Evolutionary conservation across 1,140 invertebrate genomes (phyloP).

Genomic region (Schlechtendalia chinensis): DNA sequence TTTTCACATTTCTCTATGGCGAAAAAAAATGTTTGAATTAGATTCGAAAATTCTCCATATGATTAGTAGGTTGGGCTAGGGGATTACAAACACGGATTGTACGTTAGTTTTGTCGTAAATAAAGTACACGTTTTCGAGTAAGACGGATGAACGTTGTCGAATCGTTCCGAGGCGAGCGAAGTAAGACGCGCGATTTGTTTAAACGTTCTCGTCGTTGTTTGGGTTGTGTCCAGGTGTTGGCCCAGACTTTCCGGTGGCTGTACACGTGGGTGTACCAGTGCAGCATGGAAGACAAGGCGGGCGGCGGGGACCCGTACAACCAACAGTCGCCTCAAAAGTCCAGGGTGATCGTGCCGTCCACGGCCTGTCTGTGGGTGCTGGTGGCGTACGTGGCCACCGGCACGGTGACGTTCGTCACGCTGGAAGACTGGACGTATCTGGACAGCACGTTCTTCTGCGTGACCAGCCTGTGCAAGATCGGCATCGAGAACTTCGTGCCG

Average conservation of each 20-base stretch:
- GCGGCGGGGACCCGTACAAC: conserved; percentile 55
- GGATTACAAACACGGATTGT: too few relatives aligned
- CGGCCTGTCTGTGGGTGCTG: conserved; percentile 91
- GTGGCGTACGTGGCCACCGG: conserved; percentile 86
- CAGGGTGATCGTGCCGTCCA: conserved; percentile 79
- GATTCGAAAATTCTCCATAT: too few relatives aligned
- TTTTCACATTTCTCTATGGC: too few relatives aligned
- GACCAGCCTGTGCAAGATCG: conserved; percentile 86
- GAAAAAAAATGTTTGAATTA: too few relatives aligned
- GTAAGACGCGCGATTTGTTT: too few relatives aligned
- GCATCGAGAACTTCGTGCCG: conserved; percentile 94
- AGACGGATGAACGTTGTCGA: too few relatives aligned
- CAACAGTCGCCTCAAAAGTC: conserved; percentile 57
- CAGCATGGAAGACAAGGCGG: conserved; percentile 61
- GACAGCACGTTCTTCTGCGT: conserved; percentile 95
- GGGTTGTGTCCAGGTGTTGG: conserved; percentile 62
- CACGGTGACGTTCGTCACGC: conserved; percentile 89
- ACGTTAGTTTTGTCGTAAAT: too few relatives aligned
- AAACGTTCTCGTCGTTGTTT: too few relatives aligned
- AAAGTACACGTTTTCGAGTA: too few relatives aligned
- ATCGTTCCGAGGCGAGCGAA: too few relatives aligned
- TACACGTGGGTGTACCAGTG: conserved; percentile 77
- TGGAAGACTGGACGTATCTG: conserved; percentile 90
- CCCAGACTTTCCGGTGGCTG: conserved; percentile 73
- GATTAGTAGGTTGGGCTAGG: too few relatives aligned